Evolutionary conservation across 2,888 invertebrate species (phyloP), one percentile per base, ranked within the genome.

Genomic region (Chymomyza fuscimana): DNA sequence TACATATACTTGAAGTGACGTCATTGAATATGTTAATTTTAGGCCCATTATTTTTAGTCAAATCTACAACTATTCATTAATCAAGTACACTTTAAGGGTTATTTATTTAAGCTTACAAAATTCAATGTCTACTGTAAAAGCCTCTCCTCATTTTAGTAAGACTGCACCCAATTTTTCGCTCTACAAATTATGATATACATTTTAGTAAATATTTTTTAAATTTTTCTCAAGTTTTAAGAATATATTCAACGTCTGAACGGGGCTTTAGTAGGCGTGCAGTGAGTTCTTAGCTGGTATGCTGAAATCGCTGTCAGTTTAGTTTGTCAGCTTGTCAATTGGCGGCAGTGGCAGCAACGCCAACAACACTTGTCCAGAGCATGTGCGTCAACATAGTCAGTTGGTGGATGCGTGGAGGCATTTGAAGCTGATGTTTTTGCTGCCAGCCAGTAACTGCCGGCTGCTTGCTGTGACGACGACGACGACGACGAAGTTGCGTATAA

Each of bases 401-500:
- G 51, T 65, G 77, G 78, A 60, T 25, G 56, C 12, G 74, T 77
- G 81, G 83, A 86, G 76, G 74, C 82, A 76, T 86, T 86, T 87
- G 77, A 77, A 77, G 65, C 32, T 64, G 54, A 29, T 29, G 54
- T 59, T 59, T 32, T 36, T 46, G 36, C 65, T 16, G 40, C 25
- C 46, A 25, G 56, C 25, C 19, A 54, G 52, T n/a, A 16, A 32
- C 32, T 16, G 52, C 7, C 6, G 16, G 52, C 2, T 58, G 22
- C 19, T 25, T 58, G 58, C 54, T 22, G 22, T 54, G 16, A 54
- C 22, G 58, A 15, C 22, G 29, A 22, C 7, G 32, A 32, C 32
- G 32, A 9, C 32, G 32, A 32, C 32, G 6, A 58, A 50, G 65
- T 15, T 54, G 40, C 16, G 79, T 78, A 56, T 65, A 59, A 59